These are phyloP conservation scores for Drosophila putrida DNA, from an alignment of 2,888 invertebrate genomes.

Conservation along the genomic window DNA sequence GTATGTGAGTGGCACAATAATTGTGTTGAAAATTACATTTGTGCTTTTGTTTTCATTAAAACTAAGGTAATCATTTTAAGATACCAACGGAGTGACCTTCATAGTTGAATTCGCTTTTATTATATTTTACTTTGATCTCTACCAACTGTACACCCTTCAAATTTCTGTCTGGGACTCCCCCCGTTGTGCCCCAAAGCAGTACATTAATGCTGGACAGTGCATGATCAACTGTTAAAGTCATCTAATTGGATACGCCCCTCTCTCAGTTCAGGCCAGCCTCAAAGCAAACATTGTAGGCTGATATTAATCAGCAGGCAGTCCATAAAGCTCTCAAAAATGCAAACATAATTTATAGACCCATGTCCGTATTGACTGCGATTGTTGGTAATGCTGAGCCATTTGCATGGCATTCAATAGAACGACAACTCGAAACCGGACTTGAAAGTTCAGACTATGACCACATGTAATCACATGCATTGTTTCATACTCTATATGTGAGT, in stretches of 20 bases:
- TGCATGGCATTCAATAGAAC: constrained; percentile 41
- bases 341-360: constrained; percentile 39
- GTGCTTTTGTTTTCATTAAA: constrained; percentile 64
- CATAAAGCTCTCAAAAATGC: constrained; percentile 23
- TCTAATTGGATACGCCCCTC: constrained; percentile 59
- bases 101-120: constrained; percentile 52
- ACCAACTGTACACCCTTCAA: constrained; percentile 10
- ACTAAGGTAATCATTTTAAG: constrained; percentile 72
- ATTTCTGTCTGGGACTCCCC: constrained; percentile 1
- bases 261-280: constrained; percentile 15
- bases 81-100: constrained; percentile 65
- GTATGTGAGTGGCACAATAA: constrained; percentile 40
- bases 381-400: constrained; percentile 19
- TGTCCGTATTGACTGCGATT: constrained; percentile 13
- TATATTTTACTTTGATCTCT: constrained; percentile 8
- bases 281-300: constrained; percentile 28
- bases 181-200: constrained; percentile 1
- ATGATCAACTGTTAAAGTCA: constrained; percentile 48
- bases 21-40: constrained; percentile 72
- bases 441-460: constrained; percentile 19
- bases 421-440: constrained; percentile 14
- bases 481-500: not conserved
- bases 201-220: constrained; percentile 13
- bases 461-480: not conserved
- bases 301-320: constrained; percentile 41